phyloP scores from a whole-genome alignment of 2,888 invertebrate genomes.

The Euplagia quadripunctaria region DNA sequence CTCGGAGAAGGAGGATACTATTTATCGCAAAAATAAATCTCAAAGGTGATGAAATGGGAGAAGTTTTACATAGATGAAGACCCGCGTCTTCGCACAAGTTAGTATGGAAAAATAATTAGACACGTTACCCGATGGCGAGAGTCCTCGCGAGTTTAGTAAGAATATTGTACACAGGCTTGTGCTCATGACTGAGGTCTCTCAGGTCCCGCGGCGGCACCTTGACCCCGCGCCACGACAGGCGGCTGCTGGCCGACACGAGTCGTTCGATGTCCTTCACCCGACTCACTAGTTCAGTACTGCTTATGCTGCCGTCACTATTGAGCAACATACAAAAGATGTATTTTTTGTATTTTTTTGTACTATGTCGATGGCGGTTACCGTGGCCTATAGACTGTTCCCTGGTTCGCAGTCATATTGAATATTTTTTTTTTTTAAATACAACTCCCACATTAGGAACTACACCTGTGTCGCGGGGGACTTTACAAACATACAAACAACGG shows the following conservation, averaged over 20 bases:
- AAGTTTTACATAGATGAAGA: too few relatives aligned
- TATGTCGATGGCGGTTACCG: too few relatives aligned
- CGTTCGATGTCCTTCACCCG: constrained; percentile 81
- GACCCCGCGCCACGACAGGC: constrained; percentile 81
- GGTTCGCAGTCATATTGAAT: too few relatives aligned
- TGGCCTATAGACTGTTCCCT: too few relatives aligned
- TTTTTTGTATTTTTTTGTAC: too few relatives aligned
- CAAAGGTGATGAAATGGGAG: background rate
- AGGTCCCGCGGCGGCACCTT: constrained; percentile 75
- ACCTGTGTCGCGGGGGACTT: too few relatives aligned
- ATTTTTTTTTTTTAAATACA: too few relatives aligned
- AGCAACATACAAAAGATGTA: background rate
- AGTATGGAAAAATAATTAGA: too few relatives aligned
- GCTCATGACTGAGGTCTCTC: constrained; percentile 51
- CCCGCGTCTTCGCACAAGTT: too few relatives aligned
- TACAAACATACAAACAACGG: too few relatives aligned
- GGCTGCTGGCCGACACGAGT: constrained; percentile 83
- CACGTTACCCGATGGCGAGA: constrained; percentile 45
- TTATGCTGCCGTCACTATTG: constrained; percentile 73
- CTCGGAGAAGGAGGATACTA: background rate
- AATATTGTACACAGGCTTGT: constrained; percentile 62
- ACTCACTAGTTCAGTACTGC: constrained; percentile 76
- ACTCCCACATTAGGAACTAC: too few relatives aligned
- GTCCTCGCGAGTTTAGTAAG: constrained; percentile 74
- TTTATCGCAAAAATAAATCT: background rate